Evolutionary conservation across 1,140 invertebrate genomes (phyloP), one percentile per base, ranked within the genome.

Genomic region (Cotesia typhae): DNA sequence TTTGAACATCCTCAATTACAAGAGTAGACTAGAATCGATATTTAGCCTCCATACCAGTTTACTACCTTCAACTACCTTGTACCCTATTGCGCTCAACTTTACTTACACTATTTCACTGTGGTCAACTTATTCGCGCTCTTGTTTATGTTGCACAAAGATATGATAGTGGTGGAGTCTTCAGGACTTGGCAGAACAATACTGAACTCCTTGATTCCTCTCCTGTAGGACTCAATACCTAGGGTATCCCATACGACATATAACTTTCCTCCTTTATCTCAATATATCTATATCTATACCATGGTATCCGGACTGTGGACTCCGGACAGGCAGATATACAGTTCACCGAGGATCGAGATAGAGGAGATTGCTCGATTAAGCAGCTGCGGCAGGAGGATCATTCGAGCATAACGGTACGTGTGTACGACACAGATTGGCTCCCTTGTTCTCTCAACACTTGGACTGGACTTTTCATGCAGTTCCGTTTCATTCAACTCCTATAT

Each of bases 331-430:
- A 78, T 80, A 75, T 77, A 80, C 66, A 67, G 64, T 53, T 59
- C 38, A 41, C 37, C 14, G 52, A 41, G 10, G 28, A 28, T 1
- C 28, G 28, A 28, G 28, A 28, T 28, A 28, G 28, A 28, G 28
- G 52, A 72, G 79, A 78, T 81, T 76, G 80, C 70, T 79, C 78
- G 80, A 79, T 81, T 81, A 81, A 79, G 75, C 70, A 72, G 70
- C 75, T 77, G 77, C 76, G 75, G 74, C 75, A 77, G 73, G 71
- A 75, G 75, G 63, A 72, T 79, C 72, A 71, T 74, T 79, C 77
- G 78, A 74, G 76, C 73, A 77, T 79, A 80, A 80, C 79, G 75
- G 75, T 77, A 72, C 75, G 74, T 77, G 77, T 78, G 74, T 65
- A 72, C 63, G 35, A 72, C 63, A 53, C 53, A 55, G 63, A 72